Evolutionary conservation across 2,113 vertebrate genomes (phyloP).

Genomic region (Phrynosoma blainvillii): DNA sequence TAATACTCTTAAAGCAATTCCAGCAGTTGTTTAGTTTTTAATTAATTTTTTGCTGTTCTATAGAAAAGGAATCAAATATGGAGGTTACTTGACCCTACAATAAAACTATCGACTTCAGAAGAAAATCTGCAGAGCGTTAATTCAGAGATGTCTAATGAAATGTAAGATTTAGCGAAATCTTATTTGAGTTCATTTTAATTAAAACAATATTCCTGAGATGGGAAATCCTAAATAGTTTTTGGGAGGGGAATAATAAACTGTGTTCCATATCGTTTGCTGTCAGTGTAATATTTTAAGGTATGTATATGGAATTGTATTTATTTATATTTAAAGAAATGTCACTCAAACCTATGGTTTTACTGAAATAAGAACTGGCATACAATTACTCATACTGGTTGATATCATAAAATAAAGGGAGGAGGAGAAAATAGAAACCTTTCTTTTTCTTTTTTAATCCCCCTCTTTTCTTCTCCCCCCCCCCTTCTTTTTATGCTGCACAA

Average conservation of each 20-base stretch:
- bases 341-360: neutral
- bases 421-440: neutral
- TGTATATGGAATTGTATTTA: neutral
- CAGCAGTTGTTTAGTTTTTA: neutral
- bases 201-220: neutral
- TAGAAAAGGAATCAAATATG: slow-evolving; percentile 79
- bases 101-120: slow-evolving; percentile 16
- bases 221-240: neutral
- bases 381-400: neutral
- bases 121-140: slow-evolving; percentile 26
- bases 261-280: neutral
- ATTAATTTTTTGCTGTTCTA: slow-evolving; percentile 23
- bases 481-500: too few relatives aligned
- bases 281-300: neutral
- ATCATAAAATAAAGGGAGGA: neutral
- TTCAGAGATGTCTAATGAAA: slow-evolving; percentile 43
- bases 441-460: too few relatives aligned
- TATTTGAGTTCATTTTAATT: neutral
- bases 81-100: slow-evolving; percentile 44
- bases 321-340: neutral
- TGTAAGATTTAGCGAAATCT: neutral
- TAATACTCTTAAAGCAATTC: neutral
- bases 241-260: neutral
- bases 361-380: neutral
- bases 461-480: too few relatives aligned